phyloP scores from a whole-genome alignment of 2,888 invertebrate genomes.

The Ganaspis brasiliensis region DNA sequence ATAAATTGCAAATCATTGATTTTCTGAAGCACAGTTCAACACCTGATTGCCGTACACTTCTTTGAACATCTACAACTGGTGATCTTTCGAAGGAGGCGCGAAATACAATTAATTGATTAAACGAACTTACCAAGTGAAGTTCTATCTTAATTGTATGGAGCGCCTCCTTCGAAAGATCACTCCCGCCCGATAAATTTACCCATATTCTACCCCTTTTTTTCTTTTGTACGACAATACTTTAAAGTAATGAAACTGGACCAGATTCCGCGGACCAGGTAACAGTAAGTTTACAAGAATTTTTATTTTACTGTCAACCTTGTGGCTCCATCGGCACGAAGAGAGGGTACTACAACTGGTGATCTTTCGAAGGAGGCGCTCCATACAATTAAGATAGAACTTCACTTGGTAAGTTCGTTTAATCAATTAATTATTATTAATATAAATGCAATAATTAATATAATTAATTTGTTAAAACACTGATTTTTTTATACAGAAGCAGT shows the following conservation, averaged over 20 bases:
- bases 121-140: neutral
- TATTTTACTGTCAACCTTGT: slow-evolving; percentile 8
- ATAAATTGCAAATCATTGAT: neutral
- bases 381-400: neutral
- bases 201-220: neutral
- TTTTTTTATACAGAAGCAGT: too few species aligned
- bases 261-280: neutral
- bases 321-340: slow-evolving; percentile 6
- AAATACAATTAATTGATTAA: neutral
- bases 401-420: slow-evolving; percentile 1
- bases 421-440: neutral
- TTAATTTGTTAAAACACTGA: too few species aligned
- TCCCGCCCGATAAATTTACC: neutral
- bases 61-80: neutral
- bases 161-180: neutral
- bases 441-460: too few species aligned
- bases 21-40: neutral
- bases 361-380: slow-evolving; percentile 1
- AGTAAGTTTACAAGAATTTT: neutral
- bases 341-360: slow-evolving; percentile 6
- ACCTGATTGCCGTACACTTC: neutral
- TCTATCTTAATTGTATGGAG: neutral
- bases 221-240: neutral
- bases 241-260: neutral
- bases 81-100: neutral